Evolutionary conservation across 2,888 invertebrate species (phyloP), one percentile per base, ranked within the genome.

Genomic region (Molanna angustata): DNA sequence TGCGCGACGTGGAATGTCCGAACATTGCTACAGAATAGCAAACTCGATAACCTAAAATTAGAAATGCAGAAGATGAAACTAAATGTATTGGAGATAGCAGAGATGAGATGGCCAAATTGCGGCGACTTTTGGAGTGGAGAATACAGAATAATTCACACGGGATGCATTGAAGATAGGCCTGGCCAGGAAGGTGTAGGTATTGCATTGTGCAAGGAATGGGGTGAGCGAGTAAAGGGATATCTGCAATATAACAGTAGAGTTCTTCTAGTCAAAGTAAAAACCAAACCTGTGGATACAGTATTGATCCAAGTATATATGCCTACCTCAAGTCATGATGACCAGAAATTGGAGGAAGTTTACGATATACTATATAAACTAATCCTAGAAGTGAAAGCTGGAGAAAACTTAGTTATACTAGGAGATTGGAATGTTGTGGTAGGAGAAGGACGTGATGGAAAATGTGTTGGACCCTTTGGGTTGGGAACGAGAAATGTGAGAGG

Each of bases 401-500:
- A n/a, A n/a, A n/a, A n/a, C n/a, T n/a, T n/a, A n/a, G n/a, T n/a
- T n/a, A n/a, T n/a, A n/a, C n/a, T n/a, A n/a, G n/a, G n/a, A n/a
- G n/a, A n/a, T n/a, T n/a, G n/a, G n/a, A n/a, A n/a, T n/a, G n/a
- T n/a, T n/a, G n/a, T n/a, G n/a, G n/a, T n/a, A n/a, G n/a, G n/a
- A n/a, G n/a, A n/a, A n/a, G n/a, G n/a, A n/a, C n/a, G 35, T n/a
- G 35, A 35, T 11, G 41, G 9, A 41, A 41, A 16, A 39, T 41
- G 18, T 41, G 20, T 41, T 41, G 41, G 11, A 43, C 43, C 22
- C 7, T 43, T 43, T 4, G 43, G 43, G 16, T 19, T 43, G 14
- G 43, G 43, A 43, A 31, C n/a, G 19, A 43, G 43, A 27, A 43
- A 43, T 43, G 43, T 3, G 22, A 43, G 43, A 27, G 43, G 43